A percentile compares a stretch with the other conserved stretches of the same genome.
Conservation (phyloP, 2,888 invertebrate genomes). For the Endomychus coccineus region DNA sequence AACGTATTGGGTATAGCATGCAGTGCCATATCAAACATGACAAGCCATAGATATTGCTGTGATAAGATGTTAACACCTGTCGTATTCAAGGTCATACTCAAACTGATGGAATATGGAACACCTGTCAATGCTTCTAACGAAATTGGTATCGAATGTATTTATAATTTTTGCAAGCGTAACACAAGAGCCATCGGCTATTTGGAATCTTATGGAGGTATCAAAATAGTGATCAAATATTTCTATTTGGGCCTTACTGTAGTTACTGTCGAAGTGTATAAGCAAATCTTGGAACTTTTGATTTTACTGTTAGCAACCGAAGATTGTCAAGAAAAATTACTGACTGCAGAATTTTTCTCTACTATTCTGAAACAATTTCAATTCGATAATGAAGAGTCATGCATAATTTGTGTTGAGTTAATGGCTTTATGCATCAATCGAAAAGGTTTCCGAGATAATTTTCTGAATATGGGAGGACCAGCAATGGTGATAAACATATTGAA, state of each 20-base stretch:
- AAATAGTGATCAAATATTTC: constrained; percentile 27
- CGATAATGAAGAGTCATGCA: constrained; percentile 8
- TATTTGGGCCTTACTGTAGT: constrained; percentile 18
- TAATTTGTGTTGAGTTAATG: constrained; percentile 12
- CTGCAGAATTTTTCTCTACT: constrained; percentile 9
- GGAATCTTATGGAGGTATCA: constrained; percentile 20
- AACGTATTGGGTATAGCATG: constrained; percentile 29
- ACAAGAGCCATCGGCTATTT: constrained; percentile 26
- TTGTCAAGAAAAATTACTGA: constrained; percentile 3
- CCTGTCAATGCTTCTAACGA: constrained; percentile 30
- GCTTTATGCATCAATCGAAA: constrained; percentile 9
- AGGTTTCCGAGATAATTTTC: constrained; percentile 25
- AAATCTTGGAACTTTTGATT: constrained; percentile 17
- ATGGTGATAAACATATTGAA: constrained; percentile 23
- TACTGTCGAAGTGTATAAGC: constrained; percentile 22
- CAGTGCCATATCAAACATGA: constrained; percentile 31
- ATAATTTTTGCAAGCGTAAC: constrained; percentile 27
- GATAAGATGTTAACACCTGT: constrained; percentile 31
- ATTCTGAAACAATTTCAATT: constrained; percentile 9
- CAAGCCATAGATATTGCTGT: constrained; percentile 33
- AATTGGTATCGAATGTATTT: constrained; percentile 29
- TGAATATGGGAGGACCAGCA: constrained; percentile 23
- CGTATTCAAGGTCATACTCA: constrained; percentile 26
- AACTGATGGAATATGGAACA: constrained; percentile 16
- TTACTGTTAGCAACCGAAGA: constrained; percentile 5